Evolutionary conservation across 92 coral and sea anemone genomes (phyloP).

Genomic region (Umimayanthus chanpuru): DNA sequence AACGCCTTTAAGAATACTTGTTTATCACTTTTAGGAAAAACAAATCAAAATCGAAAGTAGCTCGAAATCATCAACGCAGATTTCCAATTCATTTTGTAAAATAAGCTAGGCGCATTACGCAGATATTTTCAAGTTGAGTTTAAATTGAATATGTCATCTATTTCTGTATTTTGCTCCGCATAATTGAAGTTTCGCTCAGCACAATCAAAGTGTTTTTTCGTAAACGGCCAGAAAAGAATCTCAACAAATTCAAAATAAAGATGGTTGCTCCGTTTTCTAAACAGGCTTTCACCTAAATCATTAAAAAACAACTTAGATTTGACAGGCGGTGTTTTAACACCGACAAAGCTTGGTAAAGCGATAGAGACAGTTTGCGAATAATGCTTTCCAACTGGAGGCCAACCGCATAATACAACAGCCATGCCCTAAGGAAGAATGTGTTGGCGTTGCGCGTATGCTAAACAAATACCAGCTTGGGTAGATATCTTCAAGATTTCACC

Average conservation of each 20-base stretch:
- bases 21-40: slow-evolving; percentile 27
- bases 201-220: background rate
- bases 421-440: slow-evolving; percentile 29
- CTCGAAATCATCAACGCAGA: slow-evolving; percentile 33
- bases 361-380: background rate
- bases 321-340: background rate
- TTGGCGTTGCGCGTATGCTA: background rate
- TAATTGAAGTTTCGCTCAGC: background rate
- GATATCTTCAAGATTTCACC: background rate
- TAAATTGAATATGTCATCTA: background rate
- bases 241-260: background rate
- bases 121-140: background rate
- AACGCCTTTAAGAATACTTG: slow-evolving; percentile 24
- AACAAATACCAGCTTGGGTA: background rate
- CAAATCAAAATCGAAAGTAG: slow-evolving; percentile 29
- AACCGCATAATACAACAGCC: background rate
- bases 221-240: background rate
- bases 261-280: background rate
- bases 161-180: background rate
- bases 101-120: background rate
- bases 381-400: background rate
- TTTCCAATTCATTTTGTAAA: slow-evolving; percentile 7
- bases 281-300: background rate
- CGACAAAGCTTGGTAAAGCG: background rate
- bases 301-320: background rate